Percentiles rank a stretch among this genome's conserved stretches.
These are phyloP conservation scores for Diarsia rubi DNA, from an alignment of 2,888 invertebrate species.

Conservation along the genomic window DNA sequence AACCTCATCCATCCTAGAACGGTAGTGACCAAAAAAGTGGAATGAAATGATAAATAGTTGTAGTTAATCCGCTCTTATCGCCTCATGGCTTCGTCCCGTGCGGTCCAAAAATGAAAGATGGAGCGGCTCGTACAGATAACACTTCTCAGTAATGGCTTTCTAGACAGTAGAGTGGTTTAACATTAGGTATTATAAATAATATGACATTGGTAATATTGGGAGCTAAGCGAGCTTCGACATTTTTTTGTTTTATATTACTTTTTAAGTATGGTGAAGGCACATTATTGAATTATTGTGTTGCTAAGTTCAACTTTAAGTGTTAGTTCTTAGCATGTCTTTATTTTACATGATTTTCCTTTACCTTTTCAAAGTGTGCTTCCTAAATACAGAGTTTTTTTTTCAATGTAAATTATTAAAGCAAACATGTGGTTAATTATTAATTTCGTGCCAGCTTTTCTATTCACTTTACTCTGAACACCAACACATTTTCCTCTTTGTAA, in stretches of 20 bases:
- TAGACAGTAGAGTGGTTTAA: slow-evolving; percentile 75
- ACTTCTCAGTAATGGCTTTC: slow-evolving; percentile 86
- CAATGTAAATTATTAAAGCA: not conserved
- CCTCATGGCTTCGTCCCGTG: slow-evolving; percentile 85
- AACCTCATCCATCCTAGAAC: slow-evolving; percentile 79
- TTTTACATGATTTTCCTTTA: slow-evolving; percentile 16
- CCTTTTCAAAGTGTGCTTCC: slow-evolving; percentile 27
- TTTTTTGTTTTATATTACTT: slow-evolving; percentile 19
- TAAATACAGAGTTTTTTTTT: not conserved
- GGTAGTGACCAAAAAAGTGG: slow-evolving; percentile 87
- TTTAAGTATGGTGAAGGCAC: not conserved
- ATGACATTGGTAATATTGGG: slow-evolving; percentile 58
- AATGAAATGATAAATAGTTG: slow-evolving; percentile 89
- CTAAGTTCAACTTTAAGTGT: not conserved
- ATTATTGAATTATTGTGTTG: not conserved
- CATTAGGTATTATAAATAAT: slow-evolving; percentile 68
- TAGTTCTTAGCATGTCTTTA: not conserved
- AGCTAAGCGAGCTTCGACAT: slow-evolving; percentile 47
- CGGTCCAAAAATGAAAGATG: slow-evolving; percentile 90
- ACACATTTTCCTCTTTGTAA: not conserved
- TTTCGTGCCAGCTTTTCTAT: not conserved
- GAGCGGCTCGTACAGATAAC: slow-evolving; percentile 83
- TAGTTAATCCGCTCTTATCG: slow-evolving; percentile 90
- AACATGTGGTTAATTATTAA: not conserved
- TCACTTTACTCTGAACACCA: not conserved